Conservation (phyloP, 2,888 invertebrate species). For the Chesias legatella region DNA sequence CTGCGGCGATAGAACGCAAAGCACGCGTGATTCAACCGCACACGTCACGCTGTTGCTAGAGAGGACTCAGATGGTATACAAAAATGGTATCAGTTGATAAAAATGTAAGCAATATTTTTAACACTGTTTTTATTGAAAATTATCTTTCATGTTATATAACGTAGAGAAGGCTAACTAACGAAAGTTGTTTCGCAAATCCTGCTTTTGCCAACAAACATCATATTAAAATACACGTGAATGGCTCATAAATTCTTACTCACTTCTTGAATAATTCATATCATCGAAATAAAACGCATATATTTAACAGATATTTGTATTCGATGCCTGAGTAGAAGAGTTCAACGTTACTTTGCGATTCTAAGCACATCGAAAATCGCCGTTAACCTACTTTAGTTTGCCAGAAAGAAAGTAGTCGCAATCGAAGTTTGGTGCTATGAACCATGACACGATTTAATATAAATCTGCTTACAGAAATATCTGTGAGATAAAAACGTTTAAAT, state of each 20-base stretch:
- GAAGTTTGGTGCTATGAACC: constrained; percentile 32
- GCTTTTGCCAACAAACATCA: background rate
- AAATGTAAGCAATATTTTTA: too few relatives aligned
- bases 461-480: background rate
- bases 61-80: too few relatives aligned
- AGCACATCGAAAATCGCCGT: constrained; percentile 63
- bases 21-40: too few relatives aligned
- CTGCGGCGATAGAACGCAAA: too few relatives aligned
- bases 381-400: constrained; percentile 68
- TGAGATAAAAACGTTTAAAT: too few relatives aligned
- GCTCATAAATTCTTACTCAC: constrained; percentile 5
- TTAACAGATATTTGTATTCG: constrained; percentile 50
- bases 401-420: constrained; percentile 65
- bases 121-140: too few relatives aligned
- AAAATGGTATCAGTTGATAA: too few relatives aligned
- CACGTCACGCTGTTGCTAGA: too few relatives aligned
- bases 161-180: too few relatives aligned
- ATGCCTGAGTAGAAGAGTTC: constrained; percentile 38
- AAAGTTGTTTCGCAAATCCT: too few relatives aligned
- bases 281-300: constrained; percentile 15
- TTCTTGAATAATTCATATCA: constrained; percentile 26
- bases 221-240: constrained; percentile 15
- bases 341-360: constrained; percentile 58
- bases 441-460: constrained; percentile 41
- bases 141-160: too few relatives aligned